Conservation (phyloP, 2,888 invertebrate species). For the Eupithecia vulgata region DNA sequence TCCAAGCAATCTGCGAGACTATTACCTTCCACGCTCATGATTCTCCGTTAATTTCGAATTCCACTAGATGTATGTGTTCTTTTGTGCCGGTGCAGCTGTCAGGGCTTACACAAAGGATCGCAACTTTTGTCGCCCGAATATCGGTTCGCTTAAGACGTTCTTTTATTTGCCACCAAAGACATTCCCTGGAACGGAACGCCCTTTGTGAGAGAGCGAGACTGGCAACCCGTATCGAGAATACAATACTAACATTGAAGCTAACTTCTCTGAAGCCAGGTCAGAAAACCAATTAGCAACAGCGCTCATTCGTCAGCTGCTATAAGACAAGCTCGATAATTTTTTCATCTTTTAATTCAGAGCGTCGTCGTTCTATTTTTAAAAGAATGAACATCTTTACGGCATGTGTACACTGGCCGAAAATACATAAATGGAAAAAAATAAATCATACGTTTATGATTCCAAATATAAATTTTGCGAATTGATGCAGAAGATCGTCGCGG, state of each 20-base stretch:
- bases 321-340: constrained; percentile 57
- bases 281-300: constrained; percentile 66
- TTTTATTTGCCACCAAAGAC: constrained; percentile 70
- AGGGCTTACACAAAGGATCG: constrained; percentile 73
- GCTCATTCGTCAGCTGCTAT: constrained; percentile 63
- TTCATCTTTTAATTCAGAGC: constrained; percentile 55
- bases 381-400: constrained; percentile 65
- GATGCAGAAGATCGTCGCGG: constrained; percentile 74
- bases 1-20: constrained; percentile 75
- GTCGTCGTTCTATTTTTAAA: constrained; percentile 58
- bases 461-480: constrained; percentile 76
- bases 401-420: constrained; percentile 64
- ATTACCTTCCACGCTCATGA: constrained; percentile 74
- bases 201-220: constrained; percentile 62
- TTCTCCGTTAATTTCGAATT: constrained; percentile 78
- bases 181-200: constrained; percentile 74
- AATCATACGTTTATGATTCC: constrained; percentile 70
- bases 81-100: constrained; percentile 77
- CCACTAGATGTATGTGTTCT: constrained; percentile 69
- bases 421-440: constrained; percentile 65
- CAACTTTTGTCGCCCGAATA: constrained; percentile 78
- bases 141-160: constrained; percentile 70
- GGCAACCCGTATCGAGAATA: constrained; percentile 54
- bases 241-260: constrained; percentile 58
- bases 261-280: constrained; percentile 66